Percentiles rank a stretch among this genome's conserved stretches.
Evolutionary conservation across 2,113 vertebrate species (phyloP).

Genomic region (Dicrurus megarhynchus): DNA sequence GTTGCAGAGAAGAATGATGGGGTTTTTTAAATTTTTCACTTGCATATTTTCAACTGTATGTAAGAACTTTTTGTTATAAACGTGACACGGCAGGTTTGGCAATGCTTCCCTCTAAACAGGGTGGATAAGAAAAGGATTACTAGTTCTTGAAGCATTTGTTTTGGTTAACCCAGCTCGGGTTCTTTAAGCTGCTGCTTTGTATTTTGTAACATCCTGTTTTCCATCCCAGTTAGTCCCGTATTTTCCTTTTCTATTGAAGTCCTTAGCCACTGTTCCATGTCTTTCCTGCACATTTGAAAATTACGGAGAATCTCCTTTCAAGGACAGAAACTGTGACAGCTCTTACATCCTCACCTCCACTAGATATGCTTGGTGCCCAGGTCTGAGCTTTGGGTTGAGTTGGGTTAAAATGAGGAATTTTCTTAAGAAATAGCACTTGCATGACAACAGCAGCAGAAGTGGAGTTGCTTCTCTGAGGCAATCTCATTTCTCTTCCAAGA

Average conservation of each 20-base stretch:
- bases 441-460: not conserved
- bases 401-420: not conserved
- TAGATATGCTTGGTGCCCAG: not conserved
- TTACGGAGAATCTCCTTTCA: not conserved
- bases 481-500: not conserved
- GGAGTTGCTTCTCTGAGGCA: not conserved
- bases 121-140: not conserved
- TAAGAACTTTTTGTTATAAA: conserved; percentile 19
- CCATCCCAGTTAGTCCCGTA: not conserved
- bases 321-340: not conserved
- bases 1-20: not conserved
- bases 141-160: not conserved
- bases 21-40: not conserved
- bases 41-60: conserved; percentile 30
- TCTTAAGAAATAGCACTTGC: not conserved
- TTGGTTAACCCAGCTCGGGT: not conserved
- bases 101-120: not conserved
- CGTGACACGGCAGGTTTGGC: conserved; percentile 44
- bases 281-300: not conserved
- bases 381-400: not conserved
- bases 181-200: not conserved
- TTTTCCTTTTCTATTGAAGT: not conserved
- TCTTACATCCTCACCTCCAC: not conserved
- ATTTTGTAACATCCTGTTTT: not conserved
- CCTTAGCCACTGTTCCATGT: not conserved